Percentiles rank a stretch among this genome's conserved stretches.
Conservation (phyloP, 1,140 invertebrate species). For the Capitella teleta region DNA sequence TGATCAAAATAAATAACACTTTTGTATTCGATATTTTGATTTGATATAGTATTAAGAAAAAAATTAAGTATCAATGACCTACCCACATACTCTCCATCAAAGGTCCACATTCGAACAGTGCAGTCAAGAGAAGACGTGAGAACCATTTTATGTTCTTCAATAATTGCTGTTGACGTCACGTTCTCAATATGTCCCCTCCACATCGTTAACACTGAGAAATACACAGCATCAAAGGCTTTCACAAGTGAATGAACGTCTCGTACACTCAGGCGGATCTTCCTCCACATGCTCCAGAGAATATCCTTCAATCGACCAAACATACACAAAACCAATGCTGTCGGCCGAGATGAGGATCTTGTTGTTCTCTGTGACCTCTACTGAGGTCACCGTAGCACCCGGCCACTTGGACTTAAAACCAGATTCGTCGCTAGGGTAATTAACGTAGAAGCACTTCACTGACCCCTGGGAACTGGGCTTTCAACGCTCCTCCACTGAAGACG, state of each 20-base stretch:
- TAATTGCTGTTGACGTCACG: conserved; percentile 27
- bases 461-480: conserved; percentile 34
- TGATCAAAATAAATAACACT: no score
- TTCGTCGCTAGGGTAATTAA: neutral
- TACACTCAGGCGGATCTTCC: conserved; percentile 22
- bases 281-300: conserved; percentile 26
- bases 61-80: no score
- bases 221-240: neutral
- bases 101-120: conserved; percentile 39
- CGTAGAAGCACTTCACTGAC: conserved; percentile 16
- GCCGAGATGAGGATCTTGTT: conserved; percentile 28
- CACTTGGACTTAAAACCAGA: conserved; percentile 21
- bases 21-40: no score
- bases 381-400: conserved; percentile 22
- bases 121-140: conserved; percentile 38
- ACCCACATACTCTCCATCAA: conserved; percentile 41
- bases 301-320: conserved; percentile 32
- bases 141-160: conserved; percentile 36
- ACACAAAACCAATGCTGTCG: conserved; percentile 39
- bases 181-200: conserved; percentile 41
- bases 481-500: conserved; percentile 33
- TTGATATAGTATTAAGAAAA: no score
- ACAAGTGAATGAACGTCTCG: neutral
- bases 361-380: conserved; percentile 17
- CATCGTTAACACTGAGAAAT: conserved; percentile 10